These are phyloP conservation scores for Microcebus murinus DNA, from an alignment of 2,113 vertebrate genomes.

Conservation along the genomic window DNA sequence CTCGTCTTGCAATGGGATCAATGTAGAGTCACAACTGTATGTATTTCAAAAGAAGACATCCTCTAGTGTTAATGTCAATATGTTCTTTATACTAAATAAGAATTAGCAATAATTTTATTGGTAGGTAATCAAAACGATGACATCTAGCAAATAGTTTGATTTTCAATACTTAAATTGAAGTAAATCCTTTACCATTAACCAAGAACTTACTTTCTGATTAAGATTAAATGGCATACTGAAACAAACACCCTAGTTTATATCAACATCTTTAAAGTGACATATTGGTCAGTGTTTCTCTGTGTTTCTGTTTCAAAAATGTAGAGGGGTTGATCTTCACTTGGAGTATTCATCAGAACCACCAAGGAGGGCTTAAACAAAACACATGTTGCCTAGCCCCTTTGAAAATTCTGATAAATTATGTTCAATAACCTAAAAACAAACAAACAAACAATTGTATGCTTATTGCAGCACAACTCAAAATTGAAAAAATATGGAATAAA, in stretches of 20 bases:
- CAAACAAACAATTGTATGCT: no score
- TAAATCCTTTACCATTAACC: not conserved
- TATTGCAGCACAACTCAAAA: no score
- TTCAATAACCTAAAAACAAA: not conserved
- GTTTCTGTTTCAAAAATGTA: not conserved
- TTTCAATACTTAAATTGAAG: not conserved
- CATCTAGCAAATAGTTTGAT: not conserved
- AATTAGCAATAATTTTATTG: not conserved
- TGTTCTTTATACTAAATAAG: not conserved
- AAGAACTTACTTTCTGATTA: not conserved
- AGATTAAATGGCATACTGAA: not conserved
- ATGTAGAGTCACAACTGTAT: not conserved
- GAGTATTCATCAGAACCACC: not conserved
- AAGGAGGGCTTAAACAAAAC: not conserved
- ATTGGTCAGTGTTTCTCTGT: not conserved
- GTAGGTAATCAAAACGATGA: not conserved
- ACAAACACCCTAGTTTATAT: not conserved
- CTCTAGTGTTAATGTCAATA: not conserved
- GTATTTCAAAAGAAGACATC: not conserved
- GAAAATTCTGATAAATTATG: not conserved
- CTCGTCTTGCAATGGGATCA: not conserved
- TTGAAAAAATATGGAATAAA: no score
- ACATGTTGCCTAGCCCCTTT: not conserved
- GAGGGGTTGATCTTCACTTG: not conserved
- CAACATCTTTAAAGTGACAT: not conserved